Conservation (phyloP, 1,140 invertebrate species). For the Sipha flava region DNA sequence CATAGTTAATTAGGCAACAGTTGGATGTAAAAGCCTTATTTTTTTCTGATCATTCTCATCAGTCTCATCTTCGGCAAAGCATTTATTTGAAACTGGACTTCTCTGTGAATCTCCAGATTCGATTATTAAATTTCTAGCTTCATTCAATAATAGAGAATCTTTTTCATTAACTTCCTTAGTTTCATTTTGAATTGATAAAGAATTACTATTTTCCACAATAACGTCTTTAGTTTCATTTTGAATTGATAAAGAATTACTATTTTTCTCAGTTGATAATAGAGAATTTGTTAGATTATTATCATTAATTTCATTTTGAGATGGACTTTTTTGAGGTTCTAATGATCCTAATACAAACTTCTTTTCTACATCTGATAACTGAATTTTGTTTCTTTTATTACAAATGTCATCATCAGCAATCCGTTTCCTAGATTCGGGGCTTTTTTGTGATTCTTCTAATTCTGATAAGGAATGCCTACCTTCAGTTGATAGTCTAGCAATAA, state of each 20-base stretch:
- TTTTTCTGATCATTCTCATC: conserved; percentile 1
- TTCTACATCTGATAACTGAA: too few species aligned
- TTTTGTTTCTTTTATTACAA: too few species aligned
- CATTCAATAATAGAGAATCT: neutral
- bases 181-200: neutral
- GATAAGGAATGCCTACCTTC: conserved; percentile 19
- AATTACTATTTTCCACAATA: neutral
- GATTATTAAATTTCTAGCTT: neutral
- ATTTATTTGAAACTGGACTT: neutral
- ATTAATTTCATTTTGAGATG: neutral
- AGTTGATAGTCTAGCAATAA: conserved; percentile 13
- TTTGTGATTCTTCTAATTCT: neutral
- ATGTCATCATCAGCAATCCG: neutral
- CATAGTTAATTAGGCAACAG: conserved; percentile 18
- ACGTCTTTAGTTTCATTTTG: neutral
- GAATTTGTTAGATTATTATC: neutral
- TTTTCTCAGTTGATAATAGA: neutral
- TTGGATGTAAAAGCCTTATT: conserved; percentile 22
- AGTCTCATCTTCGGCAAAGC: neutral
- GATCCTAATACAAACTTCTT: too few species aligned
- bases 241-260: neutral
- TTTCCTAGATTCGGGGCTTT: neutral
- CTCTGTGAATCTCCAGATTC: neutral
- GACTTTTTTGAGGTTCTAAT: too few species aligned
- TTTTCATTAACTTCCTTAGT: neutral